Conservation (phyloP, 2,797 vertebrate species). For the Cuculus canorus region DNA sequence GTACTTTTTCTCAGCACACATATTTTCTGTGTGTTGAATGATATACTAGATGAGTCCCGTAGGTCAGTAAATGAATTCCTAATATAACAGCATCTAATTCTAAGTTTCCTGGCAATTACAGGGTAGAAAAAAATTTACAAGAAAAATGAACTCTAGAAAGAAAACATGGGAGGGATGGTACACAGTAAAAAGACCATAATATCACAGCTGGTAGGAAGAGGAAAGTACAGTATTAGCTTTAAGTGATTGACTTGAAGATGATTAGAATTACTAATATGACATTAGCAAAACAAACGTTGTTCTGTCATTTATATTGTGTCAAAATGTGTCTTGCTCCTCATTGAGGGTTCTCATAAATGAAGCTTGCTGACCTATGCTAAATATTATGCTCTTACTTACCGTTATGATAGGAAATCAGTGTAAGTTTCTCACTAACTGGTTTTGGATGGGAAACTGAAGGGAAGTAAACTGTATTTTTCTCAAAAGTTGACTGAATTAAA, state of each 20-base stretch:
- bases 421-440: background rate
- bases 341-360: background rate
- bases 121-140: background rate
- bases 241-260: conserved; percentile 15
- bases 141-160: conserved; percentile 4
- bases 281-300: conserved; percentile 28
- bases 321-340: conserved; percentile 3
- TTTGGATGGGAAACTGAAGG: background rate
- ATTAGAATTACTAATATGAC: conserved; percentile 28
- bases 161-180: background rate
- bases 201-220: background rate
- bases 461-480: background rate
- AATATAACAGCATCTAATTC: conserved; percentile 9
- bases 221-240: background rate
- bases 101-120: conserved; percentile 6
- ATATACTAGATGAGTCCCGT: background rate
- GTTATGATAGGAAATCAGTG: background rate
- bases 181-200: background rate
- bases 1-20: background rate
- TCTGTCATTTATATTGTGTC: conserved; percentile 11
- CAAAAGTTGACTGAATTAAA: background rate
- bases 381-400: background rate
- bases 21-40: background rate
- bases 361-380: background rate
- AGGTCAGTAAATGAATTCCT: conserved; percentile 3